Evolutionary conservation across 2,797 vertebrate genomes (phyloP).

Genomic region (Lepilemur septentrionalis): DNA sequence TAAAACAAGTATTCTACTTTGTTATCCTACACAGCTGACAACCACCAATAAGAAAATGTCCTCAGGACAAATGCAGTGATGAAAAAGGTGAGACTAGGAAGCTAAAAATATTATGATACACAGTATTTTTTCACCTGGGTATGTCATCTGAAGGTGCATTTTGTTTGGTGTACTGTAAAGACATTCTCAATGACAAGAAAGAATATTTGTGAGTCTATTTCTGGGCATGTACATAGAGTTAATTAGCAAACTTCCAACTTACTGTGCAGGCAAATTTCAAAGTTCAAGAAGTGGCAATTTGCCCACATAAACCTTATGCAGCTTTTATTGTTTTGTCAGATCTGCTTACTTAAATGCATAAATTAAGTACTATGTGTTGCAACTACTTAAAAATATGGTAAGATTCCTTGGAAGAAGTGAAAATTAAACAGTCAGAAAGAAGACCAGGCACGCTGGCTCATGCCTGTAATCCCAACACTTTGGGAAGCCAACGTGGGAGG

Average conservation of each 20-base stretch:
- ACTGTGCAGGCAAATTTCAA: slow-evolving; percentile 63
- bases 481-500: background rate
- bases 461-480: background rate
- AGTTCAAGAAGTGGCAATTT: slow-evolving; percentile 74
- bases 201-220: slow-evolving; percentile 66
- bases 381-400: slow-evolving; percentile 64
- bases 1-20: background rate
- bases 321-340: slow-evolving; percentile 73
- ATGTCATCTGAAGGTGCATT: slow-evolving; percentile 32
- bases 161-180: slow-evolving; percentile 50
- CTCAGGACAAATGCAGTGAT: background rate
- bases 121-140: slow-evolving; percentile 31
- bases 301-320: slow-evolving; percentile 57
- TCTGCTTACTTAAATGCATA: slow-evolving; percentile 68
- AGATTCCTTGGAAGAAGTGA: slow-evolving; percentile 55
- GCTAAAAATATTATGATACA: slow-evolving; percentile 62
- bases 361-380: slow-evolving; percentile 61
- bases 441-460: background rate
- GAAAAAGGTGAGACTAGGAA: slow-evolving; percentile 18
- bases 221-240: slow-evolving; percentile 55
- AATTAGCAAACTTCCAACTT: slow-evolving; percentile 70
- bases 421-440: slow-evolving; percentile 69
- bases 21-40: background rate
- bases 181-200: slow-evolving; percentile 53
- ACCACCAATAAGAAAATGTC: background rate